phyloP scores from a whole-genome alignment of 92 coral and sea anemone genomes.

The Epizoanthus scotinus region DNA sequence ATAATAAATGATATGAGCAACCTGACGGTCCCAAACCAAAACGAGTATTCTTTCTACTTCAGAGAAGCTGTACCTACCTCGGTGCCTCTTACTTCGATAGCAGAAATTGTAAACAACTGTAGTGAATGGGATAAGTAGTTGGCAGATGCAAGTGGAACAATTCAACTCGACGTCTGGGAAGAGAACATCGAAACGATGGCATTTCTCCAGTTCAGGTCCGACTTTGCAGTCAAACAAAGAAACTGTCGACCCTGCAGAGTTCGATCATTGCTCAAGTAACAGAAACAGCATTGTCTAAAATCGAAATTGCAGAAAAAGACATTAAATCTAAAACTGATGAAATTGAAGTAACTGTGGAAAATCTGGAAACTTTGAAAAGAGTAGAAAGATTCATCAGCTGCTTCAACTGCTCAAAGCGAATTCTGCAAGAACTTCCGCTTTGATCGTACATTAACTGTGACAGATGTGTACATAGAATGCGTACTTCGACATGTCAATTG shows the following conservation, averaged over 20 bases:
- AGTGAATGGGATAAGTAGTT: slow-evolving; percentile 60
- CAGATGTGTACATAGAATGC: too few species aligned
- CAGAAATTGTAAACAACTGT: slow-evolving; percentile 38
- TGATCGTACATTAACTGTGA: too few species aligned
- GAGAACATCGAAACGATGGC: slow-evolving; percentile 14
- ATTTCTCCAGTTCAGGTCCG: slow-evolving; percentile 39
- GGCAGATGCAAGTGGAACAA: slow-evolving; percentile 10
- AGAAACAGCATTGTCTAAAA: neutral
- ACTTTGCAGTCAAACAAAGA: slow-evolving; percentile 25
- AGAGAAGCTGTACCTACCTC: slow-evolving; percentile 7
- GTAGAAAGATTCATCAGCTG: too few species aligned
- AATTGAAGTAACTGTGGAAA: too few species aligned
- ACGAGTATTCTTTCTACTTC: slow-evolving; percentile 60
- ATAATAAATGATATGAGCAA: slow-evolving; percentile 69
- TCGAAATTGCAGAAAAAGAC: too few species aligned
- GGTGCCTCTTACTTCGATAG: slow-evolving; percentile 26
- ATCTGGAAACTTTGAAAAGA: too few species aligned
- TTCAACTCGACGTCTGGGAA: slow-evolving; percentile 42
- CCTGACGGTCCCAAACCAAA: slow-evolving; percentile 49
- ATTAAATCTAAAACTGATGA: too few species aligned
- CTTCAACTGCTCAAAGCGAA: too few species aligned
- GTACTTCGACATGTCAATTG: too few species aligned
- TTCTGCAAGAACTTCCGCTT: too few species aligned
- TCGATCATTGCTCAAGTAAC: neutral
- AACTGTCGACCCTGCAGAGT: slow-evolving; percentile 19